Evolutionary conservation across 2,888 invertebrate species (phyloP).

Genomic region (Epinotia brunnichana): DNA sequence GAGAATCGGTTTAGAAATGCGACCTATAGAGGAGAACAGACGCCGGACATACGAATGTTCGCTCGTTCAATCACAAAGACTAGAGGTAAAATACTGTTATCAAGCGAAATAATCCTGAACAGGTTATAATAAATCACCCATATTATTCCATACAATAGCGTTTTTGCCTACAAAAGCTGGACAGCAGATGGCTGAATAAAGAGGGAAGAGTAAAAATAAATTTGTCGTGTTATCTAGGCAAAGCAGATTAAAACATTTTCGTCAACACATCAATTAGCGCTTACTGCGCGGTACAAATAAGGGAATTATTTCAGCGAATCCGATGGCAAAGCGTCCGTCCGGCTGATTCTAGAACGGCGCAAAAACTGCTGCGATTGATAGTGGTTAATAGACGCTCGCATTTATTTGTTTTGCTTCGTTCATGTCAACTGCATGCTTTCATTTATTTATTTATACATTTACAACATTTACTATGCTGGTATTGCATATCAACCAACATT

Average conservation of each 20-base stretch:
- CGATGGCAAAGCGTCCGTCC: conserved; percentile 46
- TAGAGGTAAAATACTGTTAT: conserved; percentile 7
- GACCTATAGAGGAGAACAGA: too few relatives aligned
- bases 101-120: conserved; percentile 31
- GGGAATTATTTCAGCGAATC: conserved; percentile 49
- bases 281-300: conserved; percentile 48
- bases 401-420: not conserved
- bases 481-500: too few relatives aligned
- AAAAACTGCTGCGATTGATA: conserved; percentile 9
- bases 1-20: too few relatives aligned
- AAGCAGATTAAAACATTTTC: conserved; percentile 46
- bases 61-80: conserved; percentile 10
- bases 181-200: conserved; percentile 29
- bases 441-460: too few relatives aligned
- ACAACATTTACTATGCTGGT: too few relatives aligned
- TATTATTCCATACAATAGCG: conserved; percentile 30
- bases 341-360: conserved; percentile 30
- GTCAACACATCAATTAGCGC: conserved; percentile 53
- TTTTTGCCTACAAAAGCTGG: conserved; percentile 22
- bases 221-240: conserved; percentile 35
- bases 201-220: conserved; percentile 32
- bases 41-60: too few relatives aligned
- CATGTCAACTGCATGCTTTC: not conserved
- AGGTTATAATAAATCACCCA: conserved; percentile 31
- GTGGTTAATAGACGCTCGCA: not conserved